phyloP scores from a whole-genome alignment of 2,888 invertebrate genomes.

The Thymelicus lineola region DNA sequence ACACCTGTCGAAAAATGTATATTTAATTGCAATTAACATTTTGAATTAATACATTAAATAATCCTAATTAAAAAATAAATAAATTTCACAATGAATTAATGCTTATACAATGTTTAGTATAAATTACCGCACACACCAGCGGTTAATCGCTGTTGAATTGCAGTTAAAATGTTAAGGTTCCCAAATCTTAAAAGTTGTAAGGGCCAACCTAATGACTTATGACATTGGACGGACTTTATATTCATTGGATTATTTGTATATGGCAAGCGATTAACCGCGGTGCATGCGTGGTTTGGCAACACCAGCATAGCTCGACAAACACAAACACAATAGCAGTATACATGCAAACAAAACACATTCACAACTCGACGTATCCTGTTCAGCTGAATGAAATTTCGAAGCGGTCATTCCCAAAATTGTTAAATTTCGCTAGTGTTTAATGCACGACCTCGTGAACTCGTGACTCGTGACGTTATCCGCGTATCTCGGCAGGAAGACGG shows the following conservation, averaged over 20 bases:
- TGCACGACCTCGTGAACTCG: conserved; percentile 60
- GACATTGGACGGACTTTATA: too few species aligned
- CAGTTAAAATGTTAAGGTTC: background rate
- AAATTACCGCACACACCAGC: conserved; percentile 28
- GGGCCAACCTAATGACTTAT: too few species aligned
- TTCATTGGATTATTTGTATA: background rate
- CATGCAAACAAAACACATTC: conserved; percentile 80
- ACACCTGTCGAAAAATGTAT: background rate
- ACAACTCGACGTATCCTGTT: conserved; percentile 64
- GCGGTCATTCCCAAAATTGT: conserved; percentile 75
- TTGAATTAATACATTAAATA: background rate
- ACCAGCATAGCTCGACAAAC: conserved; percentile 69
- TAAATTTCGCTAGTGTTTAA: conserved; percentile 66
- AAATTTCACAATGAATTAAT: background rate
- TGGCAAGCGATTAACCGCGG: conserved; percentile 29
- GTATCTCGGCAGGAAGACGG: conserved; percentile 82
- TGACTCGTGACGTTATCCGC: conserved; percentile 57
- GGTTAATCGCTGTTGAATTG: conserved; percentile 28
- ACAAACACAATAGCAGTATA: conserved; percentile 71
- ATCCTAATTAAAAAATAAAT: background rate
- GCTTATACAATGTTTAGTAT: conserved; percentile 7
- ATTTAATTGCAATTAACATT: conserved; percentile 5
- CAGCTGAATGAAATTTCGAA: conserved; percentile 73
- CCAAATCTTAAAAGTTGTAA: too few species aligned
- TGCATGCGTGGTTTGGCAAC: conserved; percentile 38